Base-by-base conservation (phyloP, 2,113 vertebrate species). In the Triplophysa tibetana region DNA sequence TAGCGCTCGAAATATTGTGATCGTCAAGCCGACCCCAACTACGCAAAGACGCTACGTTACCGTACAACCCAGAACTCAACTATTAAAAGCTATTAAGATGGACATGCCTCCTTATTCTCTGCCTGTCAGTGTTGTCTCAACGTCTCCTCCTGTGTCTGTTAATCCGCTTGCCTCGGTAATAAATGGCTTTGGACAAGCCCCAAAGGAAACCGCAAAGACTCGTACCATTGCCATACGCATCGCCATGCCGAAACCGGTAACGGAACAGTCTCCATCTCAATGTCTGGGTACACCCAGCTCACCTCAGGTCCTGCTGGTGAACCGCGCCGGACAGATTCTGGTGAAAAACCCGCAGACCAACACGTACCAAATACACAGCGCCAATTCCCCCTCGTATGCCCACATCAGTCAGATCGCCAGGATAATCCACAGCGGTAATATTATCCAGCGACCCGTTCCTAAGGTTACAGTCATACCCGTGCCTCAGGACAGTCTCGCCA, bases 261-360 rank as follows among this genome's bases (percentile, higher is more conserved):
- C 21, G 10, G 82, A 76, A 11, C 83, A 72, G n/a, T 45, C 68
- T 72, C 61, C 4, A 80, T 58, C 19, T 7, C 61, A 65, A 8
- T 16, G 26, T 48, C 65, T 83, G 0, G 84, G 77, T 5, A 33
- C 45, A 1, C 6, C 83, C 60, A 45, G 86, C 0, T 14, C 77
- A 11, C 94, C 91, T 24, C 94, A 95, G 70, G 92, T 97, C 69
- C 89, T 96, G 16, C 90, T 96, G 2, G 91, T 97, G 63, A 97
- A 96, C 88, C 91, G 95, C 21, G 85, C 94, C 41, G 94, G 95
- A 13, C 95, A 94, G 85, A 92, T 97, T 81, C 92, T 96, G 14
- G 86, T 96, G 72, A 96, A 95, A 87, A 91, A 96, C 88, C 90
- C 88, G 0, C 84, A 77, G 54, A 83, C 88, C 11, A 92, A 93